Evolutionary conservation across 1,140 invertebrate species (phyloP).

Genomic region (Mya arenaria): DNA sequence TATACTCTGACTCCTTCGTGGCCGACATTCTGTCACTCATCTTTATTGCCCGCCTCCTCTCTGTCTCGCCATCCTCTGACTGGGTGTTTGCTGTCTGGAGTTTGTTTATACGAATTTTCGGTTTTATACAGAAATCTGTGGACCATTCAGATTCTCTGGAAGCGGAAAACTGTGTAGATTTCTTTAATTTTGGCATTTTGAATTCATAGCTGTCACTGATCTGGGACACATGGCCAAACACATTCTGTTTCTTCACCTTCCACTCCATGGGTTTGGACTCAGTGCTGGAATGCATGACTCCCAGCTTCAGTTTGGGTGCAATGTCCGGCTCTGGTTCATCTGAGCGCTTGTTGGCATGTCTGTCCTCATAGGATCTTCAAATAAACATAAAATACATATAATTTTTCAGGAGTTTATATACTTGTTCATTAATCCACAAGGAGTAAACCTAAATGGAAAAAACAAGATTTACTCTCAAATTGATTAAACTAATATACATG

Average conservation of each 20-base stretch:
- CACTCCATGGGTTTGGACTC: conserved; percentile 64
- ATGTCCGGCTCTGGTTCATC: conserved; percentile 55
- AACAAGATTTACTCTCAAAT: too few species aligned
- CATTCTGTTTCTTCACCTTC: conserved; percentile 71
- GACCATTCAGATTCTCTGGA: conserved; percentile 69
- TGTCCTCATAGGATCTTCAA: conserved; percentile 44
- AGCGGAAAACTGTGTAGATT: conserved; percentile 60
- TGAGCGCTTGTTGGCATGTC: conserved; percentile 58
- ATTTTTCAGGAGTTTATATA: conserved; percentile 6
- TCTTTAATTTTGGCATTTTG: conserved; percentile 68
- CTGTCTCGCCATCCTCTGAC: conserved; percentile 42
- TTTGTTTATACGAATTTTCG: conserved; percentile 70
- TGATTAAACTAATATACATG: too few species aligned
- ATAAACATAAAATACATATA: conserved; percentile 55
- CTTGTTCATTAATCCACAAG: conserved; percentile 2
- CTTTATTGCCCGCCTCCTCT: conserved; percentile 56
- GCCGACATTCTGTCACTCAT: conserved; percentile 60
- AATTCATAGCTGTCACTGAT: conserved; percentile 65
- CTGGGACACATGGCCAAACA: conserved; percentile 76
- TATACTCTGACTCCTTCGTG: conserved; percentile 70
- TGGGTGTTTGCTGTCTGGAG: conserved; percentile 63
- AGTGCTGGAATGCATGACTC: conserved; percentile 50
- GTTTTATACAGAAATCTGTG: conserved; percentile 71
- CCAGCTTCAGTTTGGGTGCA: conserved; percentile 52
- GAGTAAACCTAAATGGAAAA: too few species aligned